Base-by-base conservation (phyloP, 1,140 invertebrate genomes). In the Drosophila sp. region DNA sequence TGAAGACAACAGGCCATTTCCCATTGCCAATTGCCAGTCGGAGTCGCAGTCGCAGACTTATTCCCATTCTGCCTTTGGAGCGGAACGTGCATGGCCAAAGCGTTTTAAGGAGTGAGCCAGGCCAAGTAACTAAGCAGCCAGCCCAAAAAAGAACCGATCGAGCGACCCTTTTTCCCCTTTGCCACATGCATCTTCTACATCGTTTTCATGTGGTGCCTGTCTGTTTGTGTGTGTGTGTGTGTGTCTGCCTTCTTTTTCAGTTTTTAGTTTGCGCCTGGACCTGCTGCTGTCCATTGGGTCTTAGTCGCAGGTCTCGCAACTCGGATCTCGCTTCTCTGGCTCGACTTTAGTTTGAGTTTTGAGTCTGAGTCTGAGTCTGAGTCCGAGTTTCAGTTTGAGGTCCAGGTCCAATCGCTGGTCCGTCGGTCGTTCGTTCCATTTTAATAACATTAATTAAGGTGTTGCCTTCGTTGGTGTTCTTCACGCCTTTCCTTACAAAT, bases 391-490 rank as follows among this genome's bases (percentile, higher is more conserved):
- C 50, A 43, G 45, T 53, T 54, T 54, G 66, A 72, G 65, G 66
- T 43, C 43, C 72, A 70, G 72, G 57, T 74, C 65, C 72, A 74
- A 70, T 71, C 65, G 72, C 34, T 46, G 76, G 73, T 70, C 73
- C 54, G 78, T 82, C 76, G 82, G 75, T 81, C 78, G 82, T 91
- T 84, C 82, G 79, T 91, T 90, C 89, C 82, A 90, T 84, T 91
- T 91, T 91, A 91, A 91, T 91, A 91, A 91, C 90, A 91, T 91
- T 91, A 91, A 91, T 91, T 91, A 91, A 91, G 90, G 90, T 91
- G 90, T 91, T 91, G 87, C 90, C 90, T 91, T 91, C 90, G 90
- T 91, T 91, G 90, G 90, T 91, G 90, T 91, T 91, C 90, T 91
- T 91, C 90, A 91, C 90, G 90, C 90, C 90, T 91, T 82, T 91